phyloP scores from a whole-genome alignment of 1,140 invertebrate genomes.

The Drosophila micromelanica region DNA sequence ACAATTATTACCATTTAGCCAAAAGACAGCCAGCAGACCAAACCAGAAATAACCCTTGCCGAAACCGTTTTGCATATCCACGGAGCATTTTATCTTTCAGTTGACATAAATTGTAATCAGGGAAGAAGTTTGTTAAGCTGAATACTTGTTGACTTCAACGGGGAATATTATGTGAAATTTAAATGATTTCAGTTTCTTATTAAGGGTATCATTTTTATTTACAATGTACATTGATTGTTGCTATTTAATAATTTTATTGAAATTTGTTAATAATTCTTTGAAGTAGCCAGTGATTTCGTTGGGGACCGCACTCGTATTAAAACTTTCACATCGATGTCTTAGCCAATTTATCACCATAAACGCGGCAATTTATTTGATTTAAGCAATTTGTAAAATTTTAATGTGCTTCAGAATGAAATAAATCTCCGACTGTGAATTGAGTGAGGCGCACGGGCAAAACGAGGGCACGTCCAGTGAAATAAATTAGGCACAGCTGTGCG shows the following conservation, averaged over 20 bases:
- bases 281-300: too few species aligned
- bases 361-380: conserved; percentile 78
- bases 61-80: conserved; percentile 53
- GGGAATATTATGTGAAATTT: neutral
- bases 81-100: conserved; percentile 55
- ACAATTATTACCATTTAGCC: conserved; percentile 74
- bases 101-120: conserved; percentile 57
- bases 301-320: conserved; percentile 48
- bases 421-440: conserved; percentile 73
- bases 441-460: conserved; percentile 45
- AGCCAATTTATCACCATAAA: conserved; percentile 77
- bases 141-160: neutral
- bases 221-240: too few species aligned
- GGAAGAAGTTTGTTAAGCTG: neutral
- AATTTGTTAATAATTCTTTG: too few species aligned
- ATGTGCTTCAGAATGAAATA: conserved; percentile 77
- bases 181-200: too few species aligned
- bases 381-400: conserved; percentile 82
- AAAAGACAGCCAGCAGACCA: neutral
- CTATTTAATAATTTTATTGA: neutral
- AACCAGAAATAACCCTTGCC: neutral
- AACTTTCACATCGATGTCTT: conserved; percentile 62
- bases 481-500: conserved; percentile 76
- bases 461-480: conserved; percentile 75
- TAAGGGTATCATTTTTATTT: too few species aligned